A percentile compares a stretch with the other conserved stretches of the same genome.
Conservation (phyloP, 2,888 invertebrate species). For the Carterocephalus palaemon region DNA sequence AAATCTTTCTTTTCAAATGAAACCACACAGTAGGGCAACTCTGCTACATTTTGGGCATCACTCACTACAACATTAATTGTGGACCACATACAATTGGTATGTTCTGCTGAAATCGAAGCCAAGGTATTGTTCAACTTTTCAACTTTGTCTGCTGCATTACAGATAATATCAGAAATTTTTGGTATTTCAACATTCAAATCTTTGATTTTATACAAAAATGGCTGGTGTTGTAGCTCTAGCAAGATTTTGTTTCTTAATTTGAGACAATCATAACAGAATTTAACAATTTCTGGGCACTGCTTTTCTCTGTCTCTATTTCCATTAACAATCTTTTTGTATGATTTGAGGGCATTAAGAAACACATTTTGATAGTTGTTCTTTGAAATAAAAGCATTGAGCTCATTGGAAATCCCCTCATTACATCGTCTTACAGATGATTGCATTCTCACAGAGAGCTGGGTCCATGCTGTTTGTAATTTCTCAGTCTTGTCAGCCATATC, state of each 20-base stretch:
- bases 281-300: conserved; percentile 74
- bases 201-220: conserved; percentile 63
- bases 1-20: conserved; percentile 71
- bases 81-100: conserved; percentile 63
- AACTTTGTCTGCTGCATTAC: conserved; percentile 56
- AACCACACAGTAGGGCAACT: conserved; percentile 68
- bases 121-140: conserved; percentile 54
- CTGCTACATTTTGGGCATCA: conserved; percentile 54
- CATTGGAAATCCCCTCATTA: conserved; percentile 58
- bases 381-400: conserved; percentile 61
- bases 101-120: conserved; percentile 49
- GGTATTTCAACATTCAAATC: conserved; percentile 65
- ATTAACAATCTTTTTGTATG: conserved; percentile 63
- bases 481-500: conserved; percentile 60
- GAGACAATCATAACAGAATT: conserved; percentile 76
- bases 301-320: conserved; percentile 61
- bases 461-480: conserved; percentile 65
- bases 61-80: conserved; percentile 60
- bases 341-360: conserved; percentile 63
- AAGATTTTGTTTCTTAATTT: conserved; percentile 74
- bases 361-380: conserved; percentile 63
- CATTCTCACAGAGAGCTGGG: conserved; percentile 63
- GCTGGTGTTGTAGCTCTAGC: conserved; percentile 60
- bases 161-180: conserved; percentile 63
- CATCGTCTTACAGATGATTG: conserved; percentile 69